Evolutionary conservation across 2,113 vertebrate genomes (phyloP), one percentile per base, ranked within the genome.

Genomic region (Crotalus tigris): DNA sequence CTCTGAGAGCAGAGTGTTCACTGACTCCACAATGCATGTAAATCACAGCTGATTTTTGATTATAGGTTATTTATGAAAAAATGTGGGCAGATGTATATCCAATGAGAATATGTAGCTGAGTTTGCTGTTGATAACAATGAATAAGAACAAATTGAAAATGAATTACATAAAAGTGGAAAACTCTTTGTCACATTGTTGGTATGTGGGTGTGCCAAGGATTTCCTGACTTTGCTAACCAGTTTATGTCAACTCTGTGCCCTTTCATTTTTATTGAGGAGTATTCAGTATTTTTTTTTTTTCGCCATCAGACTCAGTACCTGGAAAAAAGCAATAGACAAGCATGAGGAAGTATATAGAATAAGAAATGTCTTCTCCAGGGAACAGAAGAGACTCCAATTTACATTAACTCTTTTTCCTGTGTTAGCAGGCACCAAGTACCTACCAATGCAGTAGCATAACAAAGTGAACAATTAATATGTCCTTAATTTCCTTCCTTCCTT

Each of bases 11-110:
- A 39, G 10, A 57, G 33, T 17, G 19, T 17, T 44, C 87, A 44
- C 15, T 61, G 61, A 39, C 39, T 92, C 21, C 23, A 92, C 55
- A 12, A 39, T 17, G 17, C 90, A 91, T 1, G 33, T 0, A n/a
- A 1, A 85, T 92, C 24, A 44, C 53, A 87, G 87, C 33, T 93
- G 33, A 59, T 64, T 93, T 94, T 59, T 92, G 93, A 85, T 4
- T 19, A 53, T 0, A 0, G 5, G 44, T 61, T 75, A 33, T 89
- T 85, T 39, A 26, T 59, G 12, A 64, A 46, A 26, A 61, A 5
- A 53, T 57, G 64, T 9, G 5, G 19, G 17, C 33, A 3, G 2
- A 58, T 24, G 49, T 51, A 81, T 24, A 81, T 24, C 92, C 51
- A 90, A 13, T 55, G 5, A 58, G 19, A 54, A 89, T 53, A 90